A percentile compares a stretch with the other conserved stretches of the same genome.
These are phyloP conservation scores for Drosophila truncata DNA, from an alignment of 1,140 invertebrate genomes.

Conservation along the genomic window DNA sequence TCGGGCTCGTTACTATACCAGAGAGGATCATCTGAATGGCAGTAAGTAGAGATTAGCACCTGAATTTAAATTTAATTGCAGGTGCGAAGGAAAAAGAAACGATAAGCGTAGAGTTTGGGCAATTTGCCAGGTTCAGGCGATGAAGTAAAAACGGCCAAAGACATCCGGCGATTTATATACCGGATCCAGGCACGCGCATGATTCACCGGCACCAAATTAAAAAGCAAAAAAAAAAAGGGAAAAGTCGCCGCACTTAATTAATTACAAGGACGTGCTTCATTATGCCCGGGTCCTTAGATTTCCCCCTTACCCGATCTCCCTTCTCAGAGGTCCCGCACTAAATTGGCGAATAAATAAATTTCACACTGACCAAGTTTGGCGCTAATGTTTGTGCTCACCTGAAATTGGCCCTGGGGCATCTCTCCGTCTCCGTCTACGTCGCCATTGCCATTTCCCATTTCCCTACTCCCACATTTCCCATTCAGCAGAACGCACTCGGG, in stretches of 20 bases:
- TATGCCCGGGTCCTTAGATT: slow-evolving; percentile 41
- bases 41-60: slow-evolving; percentile 62
- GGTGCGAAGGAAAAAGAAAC: not conserved
- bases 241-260: slow-evolving; percentile 73
- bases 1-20: slow-evolving; percentile 89
- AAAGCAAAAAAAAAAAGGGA: slow-evolving; percentile 56
- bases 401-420: slow-evolving; percentile 70
- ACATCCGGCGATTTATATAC: slow-evolving; percentile 61
- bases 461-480: slow-evolving; percentile 28
- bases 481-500: slow-evolving; percentile 74
- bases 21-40: slow-evolving; percentile 88
- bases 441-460: slow-evolving; percentile 6
- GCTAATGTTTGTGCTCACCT: slow-evolving; percentile 65
- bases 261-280: slow-evolving; percentile 80
- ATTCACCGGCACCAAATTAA: slow-evolving; percentile 53
- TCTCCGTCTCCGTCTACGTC: slow-evolving; percentile 1
- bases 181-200: slow-evolving; percentile 50
- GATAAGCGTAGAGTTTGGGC: slow-evolving; percentile 22
- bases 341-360: slow-evolving; percentile 80
- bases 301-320: not conserved
- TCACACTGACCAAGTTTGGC: slow-evolving; percentile 65
- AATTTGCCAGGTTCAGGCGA: slow-evolving; percentile 53
- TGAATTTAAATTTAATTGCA: slow-evolving; percentile 51
- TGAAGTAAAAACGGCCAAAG: slow-evolving; percentile 60
- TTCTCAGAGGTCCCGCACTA: slow-evolving; percentile 12